Evolutionary conservation across 2,888 invertebrate species (phyloP).

Genomic region (Andrena minutula): DNA sequence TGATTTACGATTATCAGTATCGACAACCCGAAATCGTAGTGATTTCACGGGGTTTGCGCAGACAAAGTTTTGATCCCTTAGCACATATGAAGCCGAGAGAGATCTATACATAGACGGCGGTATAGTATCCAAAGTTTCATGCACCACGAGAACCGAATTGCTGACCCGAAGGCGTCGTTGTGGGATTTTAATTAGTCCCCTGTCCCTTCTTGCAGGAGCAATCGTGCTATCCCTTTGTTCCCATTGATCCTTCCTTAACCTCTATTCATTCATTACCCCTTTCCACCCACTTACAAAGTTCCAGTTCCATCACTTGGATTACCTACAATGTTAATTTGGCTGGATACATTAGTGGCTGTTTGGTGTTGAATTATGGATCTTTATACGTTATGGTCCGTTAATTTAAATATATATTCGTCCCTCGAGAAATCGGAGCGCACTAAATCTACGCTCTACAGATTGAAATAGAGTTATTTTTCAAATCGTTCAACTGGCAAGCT

Average conservation of each 20-base stretch:
- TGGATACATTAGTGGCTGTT: constrained; percentile 30
- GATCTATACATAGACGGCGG: constrained; percentile 51
- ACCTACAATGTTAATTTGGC: constrained; percentile 63
- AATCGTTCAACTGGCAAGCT: background rate
- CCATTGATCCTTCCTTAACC: constrained; percentile 74
- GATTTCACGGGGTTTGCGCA: constrained; percentile 59
- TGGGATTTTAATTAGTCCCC: constrained; percentile 82
- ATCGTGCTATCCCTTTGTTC: constrained; percentile 70
- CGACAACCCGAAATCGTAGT: constrained; percentile 61
- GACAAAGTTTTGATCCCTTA: constrained; percentile 65
- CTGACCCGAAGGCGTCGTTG: constrained; percentile 79
- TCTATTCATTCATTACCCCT: constrained; percentile 72
- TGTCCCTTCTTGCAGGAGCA: constrained; percentile 74
- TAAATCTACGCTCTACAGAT: background rate
- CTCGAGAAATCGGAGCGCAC: background rate
- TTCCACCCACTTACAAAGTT: constrained; percentile 75
- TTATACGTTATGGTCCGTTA: constrained; percentile 1
- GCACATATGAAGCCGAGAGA: constrained; percentile 55
- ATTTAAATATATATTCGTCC: background rate
- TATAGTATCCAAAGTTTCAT: constrained; percentile 69
- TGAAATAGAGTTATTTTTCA: background rate
- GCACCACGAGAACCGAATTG: constrained; percentile 74
- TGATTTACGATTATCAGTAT: constrained; percentile 62
- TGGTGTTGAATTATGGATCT: constrained; percentile 25
- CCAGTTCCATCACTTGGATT: constrained; percentile 57